phyloP scores from a whole-genome alignment of 2,797 vertebrate species.

The Prunella strophiata region DNA sequence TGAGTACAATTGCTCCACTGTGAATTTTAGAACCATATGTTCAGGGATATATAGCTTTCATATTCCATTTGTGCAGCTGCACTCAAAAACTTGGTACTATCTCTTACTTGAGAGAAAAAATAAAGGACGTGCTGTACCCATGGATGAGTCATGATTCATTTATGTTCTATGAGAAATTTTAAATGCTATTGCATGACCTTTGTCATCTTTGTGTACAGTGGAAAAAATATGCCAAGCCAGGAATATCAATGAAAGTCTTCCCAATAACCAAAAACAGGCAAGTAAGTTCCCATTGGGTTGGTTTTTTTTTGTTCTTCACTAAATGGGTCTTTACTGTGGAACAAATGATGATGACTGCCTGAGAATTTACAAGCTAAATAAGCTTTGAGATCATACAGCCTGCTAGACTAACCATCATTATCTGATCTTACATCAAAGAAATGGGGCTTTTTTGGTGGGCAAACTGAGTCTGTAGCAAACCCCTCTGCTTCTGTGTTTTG shows the following conservation, averaged over 20 bases:
- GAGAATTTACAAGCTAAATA: constrained; percentile 52
- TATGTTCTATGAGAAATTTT: constrained; percentile 63
- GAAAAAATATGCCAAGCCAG: constrained; percentile 66
- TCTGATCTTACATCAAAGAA: constrained; percentile 26
- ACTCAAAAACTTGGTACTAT: constrained; percentile 35
- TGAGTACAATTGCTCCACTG: neutral
- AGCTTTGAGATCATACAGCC: constrained; percentile 10
- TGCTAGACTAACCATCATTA: neutral
- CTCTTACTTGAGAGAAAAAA: constrained; percentile 33
- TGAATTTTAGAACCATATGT: constrained; percentile 44
- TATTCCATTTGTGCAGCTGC: constrained; percentile 37
- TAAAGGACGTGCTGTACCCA: constrained; percentile 56
- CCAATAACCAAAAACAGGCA: constrained; percentile 64
- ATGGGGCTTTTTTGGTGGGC: constrained; percentile 1
- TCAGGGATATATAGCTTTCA: neutral
- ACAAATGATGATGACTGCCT: constrained; percentile 56
- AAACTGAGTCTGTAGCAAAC: neutral
- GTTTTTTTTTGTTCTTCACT: neutral
- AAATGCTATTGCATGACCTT: constrained; percentile 61
- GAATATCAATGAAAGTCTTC: constrained; percentile 65
- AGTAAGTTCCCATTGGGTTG: constrained; percentile 25
- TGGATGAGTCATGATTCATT: constrained; percentile 51
- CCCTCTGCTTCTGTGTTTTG: neutral
- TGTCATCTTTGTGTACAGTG: constrained; percentile 68
- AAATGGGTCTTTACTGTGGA: constrained; percentile 45